These are phyloP conservation scores for Bombus fervidus DNA, from an alignment of 1,140 invertebrate species.

Conservation along the genomic window DNA sequence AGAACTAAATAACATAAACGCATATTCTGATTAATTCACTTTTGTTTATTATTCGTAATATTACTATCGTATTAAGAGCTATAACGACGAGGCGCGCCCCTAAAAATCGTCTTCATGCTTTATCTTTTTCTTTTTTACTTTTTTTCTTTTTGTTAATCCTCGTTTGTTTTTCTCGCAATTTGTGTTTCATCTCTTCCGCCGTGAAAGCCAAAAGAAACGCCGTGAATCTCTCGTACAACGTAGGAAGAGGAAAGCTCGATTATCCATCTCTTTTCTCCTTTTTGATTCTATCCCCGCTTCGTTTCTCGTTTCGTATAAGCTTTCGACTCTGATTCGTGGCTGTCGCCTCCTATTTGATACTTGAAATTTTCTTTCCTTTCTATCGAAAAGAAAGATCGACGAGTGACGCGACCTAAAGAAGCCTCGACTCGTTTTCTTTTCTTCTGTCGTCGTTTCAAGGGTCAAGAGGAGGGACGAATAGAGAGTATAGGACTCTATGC, in stretches of 20 bases:
- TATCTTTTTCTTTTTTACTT: background rate
- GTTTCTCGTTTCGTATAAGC: conserved; percentile 16
- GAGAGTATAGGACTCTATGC: conserved; percentile 31
- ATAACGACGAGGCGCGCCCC: conserved; percentile 77
- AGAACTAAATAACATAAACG: conserved; percentile 82
- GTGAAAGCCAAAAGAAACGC: conserved; percentile 48
- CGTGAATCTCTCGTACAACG: conserved; percentile 41
- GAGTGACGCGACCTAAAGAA: background rate
- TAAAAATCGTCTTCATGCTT: conserved; percentile 54
- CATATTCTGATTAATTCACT: conserved; percentile 77
- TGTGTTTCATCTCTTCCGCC: conserved; percentile 16
- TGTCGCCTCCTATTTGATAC: background rate
- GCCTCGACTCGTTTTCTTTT: background rate
- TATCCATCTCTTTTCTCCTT: conserved; percentile 24
- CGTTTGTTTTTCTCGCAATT: background rate
- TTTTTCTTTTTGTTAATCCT: background rate
- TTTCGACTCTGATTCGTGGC: background rate
- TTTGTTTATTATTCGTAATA: conserved; percentile 75
- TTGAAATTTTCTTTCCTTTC: background rate
- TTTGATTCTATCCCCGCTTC: conserved; percentile 26
- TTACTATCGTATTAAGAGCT: conserved; percentile 76
- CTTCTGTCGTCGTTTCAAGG: conserved; percentile 12
- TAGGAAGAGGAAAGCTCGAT: conserved; percentile 60
- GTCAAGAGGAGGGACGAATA: conserved; percentile 31
- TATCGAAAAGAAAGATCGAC: background rate